phyloP scores from a whole-genome alignment of 2,888 invertebrate genomes.

The Microplitis deprimator region DNA sequence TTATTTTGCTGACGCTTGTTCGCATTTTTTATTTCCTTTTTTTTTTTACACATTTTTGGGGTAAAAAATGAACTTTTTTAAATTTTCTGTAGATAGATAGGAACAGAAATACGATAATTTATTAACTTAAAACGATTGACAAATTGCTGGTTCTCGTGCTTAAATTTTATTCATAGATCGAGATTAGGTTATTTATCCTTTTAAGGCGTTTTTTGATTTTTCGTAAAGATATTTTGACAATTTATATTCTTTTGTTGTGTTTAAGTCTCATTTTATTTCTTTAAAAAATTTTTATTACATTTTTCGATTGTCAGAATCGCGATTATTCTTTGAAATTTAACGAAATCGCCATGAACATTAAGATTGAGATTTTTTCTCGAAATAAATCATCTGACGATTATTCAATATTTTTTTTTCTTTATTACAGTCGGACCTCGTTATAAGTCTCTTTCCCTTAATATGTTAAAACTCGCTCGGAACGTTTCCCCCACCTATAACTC shows the following conservation, averaged over 20 bases:
- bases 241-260: not conserved
- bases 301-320: not conserved
- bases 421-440: no score
- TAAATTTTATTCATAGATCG: not conserved
- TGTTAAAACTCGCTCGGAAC: no score
- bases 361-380: no score
- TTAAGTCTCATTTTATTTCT: not conserved
- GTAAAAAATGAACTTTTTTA: not conserved
- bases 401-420: no score
- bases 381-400: no score
- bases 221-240: not conserved
- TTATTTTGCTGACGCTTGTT: not conserved
- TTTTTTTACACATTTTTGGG: not conserved
- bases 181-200: not conserved
- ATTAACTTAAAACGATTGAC: not conserved
- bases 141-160: conserved; percentile 10
- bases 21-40: not conserved
- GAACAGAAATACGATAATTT: not conserved
- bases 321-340: not conserved
- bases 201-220: not conserved
- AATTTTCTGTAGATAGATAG: conserved; percentile 5
- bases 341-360: no score
- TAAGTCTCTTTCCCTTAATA: no score
- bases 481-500: no score
- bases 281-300: not conserved